A percentile compares a stretch with the other conserved stretches of the same genome.
phyloP scores from a whole-genome alignment of 2,113 vertebrate species.

The Oreotrochilus melanogaster region DNA sequence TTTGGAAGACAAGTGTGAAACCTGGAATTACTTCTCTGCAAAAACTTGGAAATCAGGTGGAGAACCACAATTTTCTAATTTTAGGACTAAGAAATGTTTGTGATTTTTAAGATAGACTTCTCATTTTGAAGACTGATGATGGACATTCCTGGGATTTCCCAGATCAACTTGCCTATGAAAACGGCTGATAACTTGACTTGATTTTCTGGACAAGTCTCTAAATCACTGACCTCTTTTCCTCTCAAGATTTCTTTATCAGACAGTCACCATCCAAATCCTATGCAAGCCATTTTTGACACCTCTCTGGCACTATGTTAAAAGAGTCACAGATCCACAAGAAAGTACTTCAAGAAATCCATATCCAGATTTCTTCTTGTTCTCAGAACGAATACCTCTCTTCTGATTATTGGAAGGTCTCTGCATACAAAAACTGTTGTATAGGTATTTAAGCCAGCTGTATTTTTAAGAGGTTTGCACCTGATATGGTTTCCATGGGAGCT shows the following conservation, averaged over 20 bases:
- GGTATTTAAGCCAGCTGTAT: not conserved
- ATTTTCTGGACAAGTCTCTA: not conserved
- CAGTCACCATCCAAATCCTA: not conserved
- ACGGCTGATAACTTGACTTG: not conserved
- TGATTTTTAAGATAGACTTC: not conserved
- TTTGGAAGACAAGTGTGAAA: not conserved
- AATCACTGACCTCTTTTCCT: not conserved
- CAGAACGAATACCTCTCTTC: not conserved
- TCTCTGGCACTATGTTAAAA: not conserved
- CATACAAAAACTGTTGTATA: not conserved
- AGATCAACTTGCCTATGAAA: not conserved
- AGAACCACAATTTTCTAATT: not conserved
- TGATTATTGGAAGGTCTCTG: not conserved
- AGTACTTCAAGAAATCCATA: not conserved
- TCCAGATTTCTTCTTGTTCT: not conserved
- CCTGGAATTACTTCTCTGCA: not conserved
- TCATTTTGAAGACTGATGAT: not conserved
- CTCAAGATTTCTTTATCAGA: not conserved
- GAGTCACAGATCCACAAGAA: not conserved
- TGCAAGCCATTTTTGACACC: not conserved
- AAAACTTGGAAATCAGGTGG: not conserved
- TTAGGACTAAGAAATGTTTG: not conserved
- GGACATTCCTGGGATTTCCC: not conserved
- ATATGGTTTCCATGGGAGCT: constrained; percentile 32
- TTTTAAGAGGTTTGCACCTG: constrained; percentile 27